Conservation (phyloP, 2,797 vertebrate species). For the Acanthiza pusilla region DNA sequence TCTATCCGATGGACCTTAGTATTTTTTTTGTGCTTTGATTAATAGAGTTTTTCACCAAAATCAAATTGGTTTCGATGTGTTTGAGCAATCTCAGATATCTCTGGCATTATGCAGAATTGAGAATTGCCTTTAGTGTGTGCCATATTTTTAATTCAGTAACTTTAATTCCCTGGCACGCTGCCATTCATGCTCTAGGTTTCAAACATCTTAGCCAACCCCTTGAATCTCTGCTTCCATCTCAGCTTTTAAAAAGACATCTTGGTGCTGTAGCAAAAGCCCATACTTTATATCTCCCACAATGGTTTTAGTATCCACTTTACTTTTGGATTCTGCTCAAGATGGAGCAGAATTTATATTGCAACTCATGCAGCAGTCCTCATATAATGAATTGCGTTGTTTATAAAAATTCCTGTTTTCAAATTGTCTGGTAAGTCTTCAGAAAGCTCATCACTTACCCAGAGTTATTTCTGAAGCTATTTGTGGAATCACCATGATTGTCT, state of each 20-base stretch:
- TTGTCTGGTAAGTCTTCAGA: slow-evolving; percentile 54
- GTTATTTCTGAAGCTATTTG: slow-evolving; percentile 62
- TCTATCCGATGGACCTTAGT: not conserved
- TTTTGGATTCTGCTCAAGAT: not conserved
- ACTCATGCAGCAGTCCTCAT: slow-evolving; percentile 48
- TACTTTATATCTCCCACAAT: not conserved
- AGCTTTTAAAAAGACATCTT: not conserved
- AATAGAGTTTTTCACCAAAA: not conserved
- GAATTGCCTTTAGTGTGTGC: not conserved
- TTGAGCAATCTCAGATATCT: not conserved
- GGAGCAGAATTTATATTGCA: slow-evolving; percentile 1
- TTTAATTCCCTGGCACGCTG: not conserved
- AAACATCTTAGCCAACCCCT: not conserved
- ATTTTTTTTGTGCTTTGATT: not conserved
- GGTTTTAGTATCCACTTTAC: not conserved
- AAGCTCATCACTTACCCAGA: slow-evolving; percentile 52
- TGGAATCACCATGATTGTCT: slow-evolving; percentile 66
- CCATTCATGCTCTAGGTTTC: not conserved
- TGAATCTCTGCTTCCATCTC: not conserved
- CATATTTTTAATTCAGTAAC: not conserved
- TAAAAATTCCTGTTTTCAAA: slow-evolving; percentile 61
- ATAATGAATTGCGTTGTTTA: slow-evolving; percentile 21
- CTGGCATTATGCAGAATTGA: not conserved
- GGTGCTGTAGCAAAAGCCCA: not conserved
- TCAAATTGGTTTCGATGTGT: not conserved